Evolutionary conservation across 1,140 invertebrate genomes (phyloP), one percentile per base, ranked within the genome.

Genomic region (Megathymus violae): DNA sequence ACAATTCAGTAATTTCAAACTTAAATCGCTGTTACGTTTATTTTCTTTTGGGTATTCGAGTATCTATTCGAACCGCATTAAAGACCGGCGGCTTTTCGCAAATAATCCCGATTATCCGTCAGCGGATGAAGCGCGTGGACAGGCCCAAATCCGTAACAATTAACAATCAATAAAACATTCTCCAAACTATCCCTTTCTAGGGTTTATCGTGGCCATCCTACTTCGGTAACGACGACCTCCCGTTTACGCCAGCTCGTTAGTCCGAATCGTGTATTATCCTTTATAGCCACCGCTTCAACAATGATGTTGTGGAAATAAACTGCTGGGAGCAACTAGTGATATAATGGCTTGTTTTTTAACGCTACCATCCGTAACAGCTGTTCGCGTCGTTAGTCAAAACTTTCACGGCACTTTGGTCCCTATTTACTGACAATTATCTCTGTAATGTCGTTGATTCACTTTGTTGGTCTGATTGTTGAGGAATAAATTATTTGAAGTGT

Each of bases 211-310:
- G 58, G 61, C 61, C 46, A 69, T 56, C 73, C 66, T 60, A 68
- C 64, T 65, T 58, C 47, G 13, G 22, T 54, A 64, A 64, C 54
- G 44, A 50, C 67, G 19, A 52, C 59, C 62, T 64, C 50, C n/a
- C 66, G 62, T 76, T 76, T 69, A 76, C 71, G 69, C 27, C 41
- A 31, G 66, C 68, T 79, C 77, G 77, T 82, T 82, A 80, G 66
- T 36, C 64, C 56, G 52, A 71, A 75, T 71, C 73, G 72, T 72
- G 76, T 78, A 73, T 74, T 76, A 79, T 76, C 72, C 69, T 74
- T 79, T 77, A 82, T 69, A 58, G 72, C 64, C 60, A 56, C 38
- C 59, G 62, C 52, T 73, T 74, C 64, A 68, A 64, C 69, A 74
- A 71, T 76, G 75, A 78, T 75, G 74, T 70, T 71, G 58, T 67